These are phyloP conservation scores for Ophion ventricosus DNA, from an alignment of 2,888 invertebrate species.

Conservation along the genomic window DNA sequence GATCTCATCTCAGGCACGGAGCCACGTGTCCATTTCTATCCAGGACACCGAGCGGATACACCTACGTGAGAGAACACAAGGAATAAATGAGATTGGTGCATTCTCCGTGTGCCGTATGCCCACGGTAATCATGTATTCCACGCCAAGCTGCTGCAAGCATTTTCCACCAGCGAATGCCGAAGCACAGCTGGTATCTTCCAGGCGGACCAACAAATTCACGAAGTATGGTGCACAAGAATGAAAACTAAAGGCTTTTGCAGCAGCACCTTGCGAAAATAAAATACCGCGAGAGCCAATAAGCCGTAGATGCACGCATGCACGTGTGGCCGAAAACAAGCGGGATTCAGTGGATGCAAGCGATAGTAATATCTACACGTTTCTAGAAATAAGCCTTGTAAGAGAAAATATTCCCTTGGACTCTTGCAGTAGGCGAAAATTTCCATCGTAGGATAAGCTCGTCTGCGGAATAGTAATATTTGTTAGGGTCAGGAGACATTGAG, in stretches of 20 bases:
- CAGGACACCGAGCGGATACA: conserved; percentile 26
- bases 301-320: background rate
- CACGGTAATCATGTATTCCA: conserved; percentile 19
- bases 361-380: conserved; percentile 40
- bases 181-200: background rate
- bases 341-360: background rate
- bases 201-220: conserved; percentile 4
- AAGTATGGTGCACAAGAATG: conserved; percentile 4
- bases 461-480: conserved; percentile 39
- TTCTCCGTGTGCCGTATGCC: conserved; percentile 3
- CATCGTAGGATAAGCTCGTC: conserved; percentile 44
- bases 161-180: conserved; percentile 16
- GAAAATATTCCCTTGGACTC: background rate
- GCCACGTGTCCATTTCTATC: conserved; percentile 1
- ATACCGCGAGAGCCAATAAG: background rate
- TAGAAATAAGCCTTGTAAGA: background rate
- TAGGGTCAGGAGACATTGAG: background rate
- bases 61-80: conserved; percentile 22
- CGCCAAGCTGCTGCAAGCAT: conserved; percentile 15
- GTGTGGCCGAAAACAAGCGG: background rate
- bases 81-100: conserved; percentile 23
- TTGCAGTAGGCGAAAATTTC: background rate
- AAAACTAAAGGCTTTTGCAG: conserved; percentile 3
- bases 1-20: background rate
- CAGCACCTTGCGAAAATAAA: background rate